Percentiles rank a stretch among this genome's conserved stretches.
Evolutionary conservation across 2,888 invertebrate genomes (phyloP).

Genomic region (Drosophila cracens): DNA sequence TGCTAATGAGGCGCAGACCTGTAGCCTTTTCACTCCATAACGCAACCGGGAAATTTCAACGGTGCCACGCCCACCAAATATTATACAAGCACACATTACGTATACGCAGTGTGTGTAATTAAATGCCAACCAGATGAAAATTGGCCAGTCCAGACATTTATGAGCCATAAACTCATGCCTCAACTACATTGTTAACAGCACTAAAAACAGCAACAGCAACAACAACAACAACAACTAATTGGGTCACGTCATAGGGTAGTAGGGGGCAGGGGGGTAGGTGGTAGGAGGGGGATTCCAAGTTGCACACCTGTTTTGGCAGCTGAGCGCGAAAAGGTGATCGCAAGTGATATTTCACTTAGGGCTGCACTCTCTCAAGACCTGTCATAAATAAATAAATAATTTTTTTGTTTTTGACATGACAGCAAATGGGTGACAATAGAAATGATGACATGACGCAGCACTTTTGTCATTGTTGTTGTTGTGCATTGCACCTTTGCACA

Average conservation of each 20-base stretch:
- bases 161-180: conserved; percentile 71
- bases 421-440: conserved; percentile 75
- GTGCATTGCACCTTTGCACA: conserved; percentile 63
- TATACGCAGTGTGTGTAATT: conserved; percentile 67
- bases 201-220: conserved; percentile 30
- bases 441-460: conserved; percentile 72
- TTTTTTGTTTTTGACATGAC: conserved; percentile 67
- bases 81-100: conserved; percentile 46
- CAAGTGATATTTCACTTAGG: conserved; percentile 78
- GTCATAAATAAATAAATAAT: conserved; percentile 80
- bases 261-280: not conserved
- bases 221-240: conserved; percentile 64
- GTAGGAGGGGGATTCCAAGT: not conserved
- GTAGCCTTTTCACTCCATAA: conserved; percentile 13
- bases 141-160: conserved; percentile 65
- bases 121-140: conserved; percentile 62
- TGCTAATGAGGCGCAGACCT: conserved; percentile 58
- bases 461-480: conserved; percentile 10
- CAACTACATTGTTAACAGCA: conserved; percentile 62
- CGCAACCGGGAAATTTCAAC: conserved; percentile 8
- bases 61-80: conserved; percentile 39
- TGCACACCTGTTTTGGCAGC: conserved; percentile 72
- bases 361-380: conserved; percentile 31
- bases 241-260: conserved; percentile 58
- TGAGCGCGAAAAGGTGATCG: conserved; percentile 53